Base-by-base conservation (phyloP, 2,113 vertebrate genomes). In the Ptilonorhynchus violaceus region DNA sequence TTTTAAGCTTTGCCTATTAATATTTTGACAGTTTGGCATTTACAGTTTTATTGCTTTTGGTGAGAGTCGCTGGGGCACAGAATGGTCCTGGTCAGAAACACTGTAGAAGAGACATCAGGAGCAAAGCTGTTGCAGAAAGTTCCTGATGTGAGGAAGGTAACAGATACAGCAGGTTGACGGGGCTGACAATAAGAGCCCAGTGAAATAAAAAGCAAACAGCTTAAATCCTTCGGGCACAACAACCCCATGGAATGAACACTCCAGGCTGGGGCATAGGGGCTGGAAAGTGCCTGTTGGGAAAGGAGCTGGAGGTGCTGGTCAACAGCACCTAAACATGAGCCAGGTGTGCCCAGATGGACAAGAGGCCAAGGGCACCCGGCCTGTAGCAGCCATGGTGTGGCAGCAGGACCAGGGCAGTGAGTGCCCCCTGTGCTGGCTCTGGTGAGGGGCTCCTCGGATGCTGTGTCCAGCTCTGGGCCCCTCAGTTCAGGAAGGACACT, bases 381-480 rank as follows among this genome's bases (percentile, higher is more conserved):
- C 39, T 47, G 53, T 39, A 7, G 23, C 46, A 60, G 87, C 53
- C 78, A 3, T 3, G 39, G 69, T 1, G 37, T 21, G 69, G 13
- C 66, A 75, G 69, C 78, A 89, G 78, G 30, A 41, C 6, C 46
- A 39, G 62, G 30, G 13, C 47, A 30, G 30, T 10, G n/a, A 21
- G 7, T 3, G 4, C 7, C 42, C 68, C 33, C 31, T 15, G 21
- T 23, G 44, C 30, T 44, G 77, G 59, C 67, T 33, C 33, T 56
- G 35, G 3, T 15, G 86, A 52, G 37, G 53, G 24, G 19, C 41
- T 17, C 27, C 35, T 41, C 3, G 2, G 46, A 4, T 8, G 23
- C 1, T 47, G 24, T 1, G 14, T 1, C 5, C 69, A 23, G 1
- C 3, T 15, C 53, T 59, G 77, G 5, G 16, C 24, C 41, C 23